Base-by-base conservation (phyloP, 2,888 invertebrate species). In the Platynereis dumerilii region DNA sequence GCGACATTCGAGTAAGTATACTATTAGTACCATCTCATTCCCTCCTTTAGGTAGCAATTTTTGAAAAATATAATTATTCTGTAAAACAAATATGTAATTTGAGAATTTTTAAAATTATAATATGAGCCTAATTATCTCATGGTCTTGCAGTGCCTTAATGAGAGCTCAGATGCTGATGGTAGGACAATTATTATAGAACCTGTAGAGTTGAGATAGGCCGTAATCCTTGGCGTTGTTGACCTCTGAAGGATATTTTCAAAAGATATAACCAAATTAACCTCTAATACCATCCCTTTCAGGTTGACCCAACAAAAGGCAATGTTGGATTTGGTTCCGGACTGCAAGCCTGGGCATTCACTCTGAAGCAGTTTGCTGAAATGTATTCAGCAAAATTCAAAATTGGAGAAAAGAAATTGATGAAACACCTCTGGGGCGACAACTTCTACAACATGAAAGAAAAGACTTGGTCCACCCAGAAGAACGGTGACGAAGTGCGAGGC, bases 301-400 rank as follows among this genome's bases (percentile, higher is more conserved):
- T 74, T 20, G 63, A 70, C 45, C 71, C 73, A 3, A 53, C 45
- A 5, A 45, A n/a, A 17, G 74, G 71, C 45, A 72, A 68, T 53
- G 73, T 74, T 20, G 70, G 62, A 22, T 70, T 74, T 65, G 73
- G 70, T 24, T 55, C 65, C 24, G 74, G 72, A 2, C 48, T 69
- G 26, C 70, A 74, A 34, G 73, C 70, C 12, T 74, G 74, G 73
- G 72, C 59, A 2, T 74, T 74, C 64, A 71, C 73, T 17, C 27
- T 74, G 42, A 29, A 54, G 15, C 60, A 72, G 45, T 63, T 74
- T 29, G 74, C 74, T 7, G 58, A 55, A 12, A 45, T 69, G 5
- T 71, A 68, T 53, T 42, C 67, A 7, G 27, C 62, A 24, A 68
- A 67, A 42, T 26, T 70, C 22, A 64, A 62, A 39, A 27, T 65